Percentiles rank a stretch among this genome's conserved stretches.
Evolutionary conservation across 92 coral and sea anemone species (phyloP).

Genomic region (Actinernus sp.): DNA sequence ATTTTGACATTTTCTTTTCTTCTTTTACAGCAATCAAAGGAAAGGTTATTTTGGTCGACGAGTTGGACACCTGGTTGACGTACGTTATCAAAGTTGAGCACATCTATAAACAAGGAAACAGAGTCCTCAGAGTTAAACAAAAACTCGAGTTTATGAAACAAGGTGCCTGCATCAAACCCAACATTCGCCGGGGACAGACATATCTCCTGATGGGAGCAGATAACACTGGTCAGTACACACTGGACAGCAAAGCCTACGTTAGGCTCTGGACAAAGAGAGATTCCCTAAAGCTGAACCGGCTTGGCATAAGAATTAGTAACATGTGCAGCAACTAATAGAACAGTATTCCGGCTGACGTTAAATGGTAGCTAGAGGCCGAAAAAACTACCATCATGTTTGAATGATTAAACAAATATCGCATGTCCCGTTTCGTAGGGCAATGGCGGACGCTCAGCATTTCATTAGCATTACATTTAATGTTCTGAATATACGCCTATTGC

Average conservation of each 20-base stretch:
- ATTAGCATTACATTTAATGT: too few relatives aligned
- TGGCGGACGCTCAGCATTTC: too few relatives aligned
- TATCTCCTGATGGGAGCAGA: slow-evolving; percentile 83
- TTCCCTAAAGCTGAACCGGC: not conserved
- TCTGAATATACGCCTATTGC: too few relatives aligned
- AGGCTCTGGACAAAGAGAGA: slow-evolving; percentile 47
- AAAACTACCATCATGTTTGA: too few relatives aligned
- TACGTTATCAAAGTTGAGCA: slow-evolving; percentile 43
- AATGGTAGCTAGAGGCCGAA: too few relatives aligned
- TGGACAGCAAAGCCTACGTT: slow-evolving; percentile 73
- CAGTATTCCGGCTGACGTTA: too few relatives aligned
- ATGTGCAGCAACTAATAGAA: not conserved
- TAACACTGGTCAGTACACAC: slow-evolving; percentile 33
- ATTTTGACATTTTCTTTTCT: too few relatives aligned
- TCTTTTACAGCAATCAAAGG: slow-evolving; percentile 71
- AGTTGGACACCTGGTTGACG: slow-evolving; percentile 39
- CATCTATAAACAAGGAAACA: slow-evolving; percentile 66
- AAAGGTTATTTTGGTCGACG: slow-evolving; percentile 67
- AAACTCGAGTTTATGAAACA: slow-evolving; percentile 56
- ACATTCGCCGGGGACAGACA: slow-evolving; percentile 31
- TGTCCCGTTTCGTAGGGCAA: too few relatives aligned
- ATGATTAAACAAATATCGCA: too few relatives aligned
- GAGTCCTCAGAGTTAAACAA: slow-evolving; percentile 5
- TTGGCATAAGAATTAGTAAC: not conserved
- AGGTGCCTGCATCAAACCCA: slow-evolving; percentile 70